A percentile compares a stretch with the other conserved stretches of the same genome.
These are phyloP conservation scores for Drosophila hamatofila DNA, from an alignment of 2,888 invertebrate genomes.

Conservation along the genomic window DNA sequence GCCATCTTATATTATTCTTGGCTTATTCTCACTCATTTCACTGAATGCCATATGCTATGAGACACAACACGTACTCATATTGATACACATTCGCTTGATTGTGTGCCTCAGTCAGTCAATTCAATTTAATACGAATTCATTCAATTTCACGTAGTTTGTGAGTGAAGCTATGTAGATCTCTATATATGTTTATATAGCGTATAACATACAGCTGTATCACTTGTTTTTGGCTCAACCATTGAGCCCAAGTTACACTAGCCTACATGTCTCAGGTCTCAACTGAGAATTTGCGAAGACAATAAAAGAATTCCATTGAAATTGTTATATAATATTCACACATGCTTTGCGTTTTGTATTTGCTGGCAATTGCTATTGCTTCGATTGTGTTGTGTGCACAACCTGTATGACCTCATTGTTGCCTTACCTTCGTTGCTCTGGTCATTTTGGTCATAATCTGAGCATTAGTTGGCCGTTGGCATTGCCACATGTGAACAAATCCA, in stretches of 20 bases:
- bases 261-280: background rate
- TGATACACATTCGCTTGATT: no score
- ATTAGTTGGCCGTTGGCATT: conserved; percentile 49
- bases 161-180: no score
- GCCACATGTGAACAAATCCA: conserved; percentile 18
- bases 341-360: background rate
- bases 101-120: no score
- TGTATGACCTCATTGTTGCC: conserved; percentile 32
- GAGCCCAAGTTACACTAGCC: background rate
- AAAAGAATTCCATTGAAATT: background rate
- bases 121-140: no score
- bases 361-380: background rate
- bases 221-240: background rate
- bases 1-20: no score
- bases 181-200: no score
- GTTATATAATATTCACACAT: background rate
- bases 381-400: background rate
- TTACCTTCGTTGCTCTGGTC: conserved; percentile 32
- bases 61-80: no score
- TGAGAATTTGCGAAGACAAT: background rate
- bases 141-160: no score
- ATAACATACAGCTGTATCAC: background rate
- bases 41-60: no score
- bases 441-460: conserved; percentile 42
- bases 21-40: no score